These are phyloP conservation scores for Myopa testacea DNA, from an alignment of 2,888 invertebrate genomes.

Conservation along the genomic window DNA sequence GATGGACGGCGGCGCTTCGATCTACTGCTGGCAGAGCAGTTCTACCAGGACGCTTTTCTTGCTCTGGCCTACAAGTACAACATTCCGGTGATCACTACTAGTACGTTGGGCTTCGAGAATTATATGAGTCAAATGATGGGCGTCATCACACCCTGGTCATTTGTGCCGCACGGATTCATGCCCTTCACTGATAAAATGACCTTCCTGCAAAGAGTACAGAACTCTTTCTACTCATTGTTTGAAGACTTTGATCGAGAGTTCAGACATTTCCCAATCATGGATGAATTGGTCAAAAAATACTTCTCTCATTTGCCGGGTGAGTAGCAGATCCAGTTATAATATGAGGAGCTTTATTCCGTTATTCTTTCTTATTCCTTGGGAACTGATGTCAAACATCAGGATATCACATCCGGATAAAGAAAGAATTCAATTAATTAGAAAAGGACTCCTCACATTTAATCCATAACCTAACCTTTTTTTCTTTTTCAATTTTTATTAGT, in stretches of 20 bases:
- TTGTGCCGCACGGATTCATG: conserved; percentile 69
- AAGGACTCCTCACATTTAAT: no score
- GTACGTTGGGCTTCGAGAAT: conserved; percentile 68
- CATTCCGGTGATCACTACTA: conserved; percentile 66
- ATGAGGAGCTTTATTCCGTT: not conserved
- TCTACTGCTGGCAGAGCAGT: conserved; percentile 68
- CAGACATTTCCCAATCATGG: conserved; percentile 65
- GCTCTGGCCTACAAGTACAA: conserved; percentile 66
- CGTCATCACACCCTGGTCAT: conserved; percentile 69
- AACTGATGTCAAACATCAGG: no score
- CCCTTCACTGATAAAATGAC: conserved; percentile 69
- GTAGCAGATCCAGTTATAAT: conserved; percentile 20
- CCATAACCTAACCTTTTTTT: no score
- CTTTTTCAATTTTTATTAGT: conserved; percentile 38
- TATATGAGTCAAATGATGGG: conserved; percentile 70
- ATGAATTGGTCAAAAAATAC: conserved; percentile 59
- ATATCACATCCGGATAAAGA: no score
- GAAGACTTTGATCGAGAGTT: conserved; percentile 60
- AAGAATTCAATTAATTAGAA: no score
- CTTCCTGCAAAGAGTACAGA: conserved; percentile 71
- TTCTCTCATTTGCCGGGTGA: conserved; percentile 59
- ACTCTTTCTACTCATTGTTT: conserved; percentile 66
- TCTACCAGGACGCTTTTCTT: conserved; percentile 68
- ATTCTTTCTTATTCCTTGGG: not conserved
- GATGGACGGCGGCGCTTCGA: conserved; percentile 61